Evolutionary conservation across 2,888 invertebrate species (phyloP), one percentile per base, ranked within the genome.

Genomic region (Axea sp.): DNA sequence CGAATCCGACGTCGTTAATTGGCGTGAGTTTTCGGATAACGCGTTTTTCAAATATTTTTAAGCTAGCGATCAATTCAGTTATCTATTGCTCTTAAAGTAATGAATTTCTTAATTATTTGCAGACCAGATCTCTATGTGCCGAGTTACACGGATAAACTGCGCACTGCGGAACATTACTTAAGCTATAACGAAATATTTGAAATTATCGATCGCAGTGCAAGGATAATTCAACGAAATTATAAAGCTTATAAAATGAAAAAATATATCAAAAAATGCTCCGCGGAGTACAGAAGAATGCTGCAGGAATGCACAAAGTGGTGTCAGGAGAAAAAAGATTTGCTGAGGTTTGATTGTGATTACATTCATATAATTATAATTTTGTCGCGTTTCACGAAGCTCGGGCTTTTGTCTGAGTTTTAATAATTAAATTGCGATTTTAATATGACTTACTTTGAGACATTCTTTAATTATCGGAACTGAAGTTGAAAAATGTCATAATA

Each of bases 191-290:
- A 92, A 80, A 90, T 91, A 87, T 88, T 91, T 1, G 87, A 92
- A 53, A 90, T 91, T 77, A 90, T 91, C 68, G 86, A 90, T 24
- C 60, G 57, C 12, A 83, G 85, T 68, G 88, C 88, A 1, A 84
- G 90, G 4, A 87, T 91, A 33, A 93, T 95, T 76, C 94, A 95
- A 82, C 89, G 92, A 69, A 90, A 91, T 55, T 92, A 90, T 80
- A 89, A 90, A 69, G 91, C 90, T 41, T 90, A 92, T 85, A 90
- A 89, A 80, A 90, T 91, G 59, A 83, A 88, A 75, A 89, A 89
- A 73, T 87, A 88, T 9, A 86, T 92, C 2, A 89, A 88, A 78
- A 78, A 86, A 35, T 86, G 89, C 5, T 89, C 90, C n/a, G 83
- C 80, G 2, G 89, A 90, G 68, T 91, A 90, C 81, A 87, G 89